Base-by-base conservation (phyloP, 2,113 vertebrate species). In the Cardinalis cardinalis region DNA sequence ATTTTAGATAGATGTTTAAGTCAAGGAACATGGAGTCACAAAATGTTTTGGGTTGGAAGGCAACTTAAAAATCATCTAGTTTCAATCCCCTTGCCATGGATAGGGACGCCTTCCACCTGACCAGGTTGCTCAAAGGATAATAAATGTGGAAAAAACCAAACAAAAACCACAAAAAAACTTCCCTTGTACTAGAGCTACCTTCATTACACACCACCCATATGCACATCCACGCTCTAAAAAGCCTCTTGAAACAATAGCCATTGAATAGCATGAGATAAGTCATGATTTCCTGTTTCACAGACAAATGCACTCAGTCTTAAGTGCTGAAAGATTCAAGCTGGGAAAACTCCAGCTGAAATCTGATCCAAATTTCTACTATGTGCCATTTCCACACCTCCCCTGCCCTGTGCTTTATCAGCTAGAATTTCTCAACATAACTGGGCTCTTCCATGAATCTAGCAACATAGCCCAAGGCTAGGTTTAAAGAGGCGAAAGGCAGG, bases 121-220 rank as follows among this genome's bases (percentile, higher is more conserved):
- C 9, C 72, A 60, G 6, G 4, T 9, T 60, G 53, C 18, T 60
- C 14, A 52, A 52, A 68, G 7, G 14, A 29, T 32, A 59, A 59
- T 44, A 68, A 38, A 60, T 19, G 12, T n/a, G 38, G 8, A 38
- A 60, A n/a, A 74, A 58, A 25, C 0, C 7, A 26, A 43, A 49
- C 12, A 26, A 52, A 58, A 18, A 0, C 1, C 7, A 29, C 7
- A 3, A 15, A 23, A 26, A 6, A 29, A 3, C 11, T 51, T 59
- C 10, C 9, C 18, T 38, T 44, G 14, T 38, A 59, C 14, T 52
- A 38, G 5, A 44, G 32, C 21, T n/a, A 32, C 44, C 26, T 52
- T 15, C 44, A 85, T 75, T 32, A 51, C 38, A 29, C 18, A 18
- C 6, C 28, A 21, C 7, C 10, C 52, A 41, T 6, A 24, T 3